phyloP scores from a whole-genome alignment of 2,888 invertebrate species.

The Herminia tarsipennalis region DNA sequence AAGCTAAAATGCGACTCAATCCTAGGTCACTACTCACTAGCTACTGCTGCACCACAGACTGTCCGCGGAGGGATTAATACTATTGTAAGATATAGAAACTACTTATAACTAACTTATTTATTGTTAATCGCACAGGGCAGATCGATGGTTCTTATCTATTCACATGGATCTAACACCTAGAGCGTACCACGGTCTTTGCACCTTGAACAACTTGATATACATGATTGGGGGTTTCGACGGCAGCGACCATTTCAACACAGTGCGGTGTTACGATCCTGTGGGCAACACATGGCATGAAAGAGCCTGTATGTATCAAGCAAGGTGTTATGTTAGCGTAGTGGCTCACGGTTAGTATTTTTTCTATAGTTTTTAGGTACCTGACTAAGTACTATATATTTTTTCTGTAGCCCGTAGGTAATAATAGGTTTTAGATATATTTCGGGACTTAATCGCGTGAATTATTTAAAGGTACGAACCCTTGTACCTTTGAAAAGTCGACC shows the following conservation, averaged over 20 bases:
- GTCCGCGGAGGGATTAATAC: too few relatives aligned
- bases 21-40: too few relatives aligned
- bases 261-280: slow-evolving; percentile 92
- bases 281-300: slow-evolving; percentile 90
- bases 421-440: too few relatives aligned
- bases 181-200: slow-evolving; percentile 92
- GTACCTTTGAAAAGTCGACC: too few relatives aligned
- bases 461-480: too few relatives aligned
- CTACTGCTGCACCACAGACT: too few relatives aligned
- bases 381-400: too few relatives aligned
- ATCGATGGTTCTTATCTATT: slow-evolving; percentile 90
- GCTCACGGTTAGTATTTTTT: slow-evolving; percentile 79
- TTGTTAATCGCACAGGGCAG: slow-evolving; percentile 81
- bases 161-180: slow-evolving; percentile 89
- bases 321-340: slow-evolving; percentile 93
- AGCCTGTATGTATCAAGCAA: slow-evolving; percentile 92
- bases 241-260: slow-evolving; percentile 90
- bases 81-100: too few relatives aligned
- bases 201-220: slow-evolving; percentile 89
- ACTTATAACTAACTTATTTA: too few relatives aligned
- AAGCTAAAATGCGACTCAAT: too few relatives aligned
- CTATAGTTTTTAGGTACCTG: not conserved
- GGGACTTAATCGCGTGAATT: too few relatives aligned
- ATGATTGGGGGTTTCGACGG: slow-evolving; percentile 95
- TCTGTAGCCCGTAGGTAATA: too few relatives aligned